phyloP scores from a whole-genome alignment of 30 jellyfish, hydroid and myxozoan species.

The Turritopsis dohrnii region DNA sequence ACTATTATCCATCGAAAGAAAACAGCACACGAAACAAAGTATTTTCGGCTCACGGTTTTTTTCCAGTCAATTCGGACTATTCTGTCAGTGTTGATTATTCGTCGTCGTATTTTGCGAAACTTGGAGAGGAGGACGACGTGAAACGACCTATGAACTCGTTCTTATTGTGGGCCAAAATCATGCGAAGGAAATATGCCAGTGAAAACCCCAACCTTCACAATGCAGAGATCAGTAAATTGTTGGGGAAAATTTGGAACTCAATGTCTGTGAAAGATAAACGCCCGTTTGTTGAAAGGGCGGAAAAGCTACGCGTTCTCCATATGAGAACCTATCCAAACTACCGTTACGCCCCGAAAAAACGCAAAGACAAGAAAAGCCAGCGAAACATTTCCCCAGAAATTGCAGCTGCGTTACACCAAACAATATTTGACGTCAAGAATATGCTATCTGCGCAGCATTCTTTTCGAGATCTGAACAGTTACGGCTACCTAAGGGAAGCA shows the following conservation, averaged over 20 bases:
- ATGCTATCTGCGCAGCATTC: slow-evolving; percentile 18
- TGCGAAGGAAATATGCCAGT: slow-evolving; percentile 84
- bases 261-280: slow-evolving; percentile 86
- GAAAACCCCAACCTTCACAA: slow-evolving; percentile 94
- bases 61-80: neutral
- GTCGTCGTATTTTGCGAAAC: neutral
- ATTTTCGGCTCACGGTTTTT: neutral
- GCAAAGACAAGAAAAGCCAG: slow-evolving; percentile 61
- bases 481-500: slow-evolving; percentile 33
- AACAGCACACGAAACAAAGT: neutral
- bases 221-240: slow-evolving; percentile 88
- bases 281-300: slow-evolving; percentile 92
- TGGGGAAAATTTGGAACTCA: slow-evolving; percentile 90
- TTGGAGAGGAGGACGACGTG: slow-evolving; percentile 77
- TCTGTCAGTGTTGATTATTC: neutral
- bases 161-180: slow-evolving; percentile 93
- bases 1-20: neutral
- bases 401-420: slow-evolving; percentile 85
- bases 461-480: slow-evolving; percentile 23
- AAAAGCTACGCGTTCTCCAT: slow-evolving; percentile 74
- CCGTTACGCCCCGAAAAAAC: slow-evolving; percentile 93
- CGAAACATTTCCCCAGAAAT: slow-evolving; percentile 86
- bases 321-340: slow-evolving; percentile 91
- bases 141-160: slow-evolving; percentile 96
- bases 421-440: slow-evolving; percentile 70